Percentiles rank a stretch among this genome's conserved stretches.
phyloP scores from a whole-genome alignment of 2,113 vertebrate genomes.

The Psilopsiagon aymara region DNA sequence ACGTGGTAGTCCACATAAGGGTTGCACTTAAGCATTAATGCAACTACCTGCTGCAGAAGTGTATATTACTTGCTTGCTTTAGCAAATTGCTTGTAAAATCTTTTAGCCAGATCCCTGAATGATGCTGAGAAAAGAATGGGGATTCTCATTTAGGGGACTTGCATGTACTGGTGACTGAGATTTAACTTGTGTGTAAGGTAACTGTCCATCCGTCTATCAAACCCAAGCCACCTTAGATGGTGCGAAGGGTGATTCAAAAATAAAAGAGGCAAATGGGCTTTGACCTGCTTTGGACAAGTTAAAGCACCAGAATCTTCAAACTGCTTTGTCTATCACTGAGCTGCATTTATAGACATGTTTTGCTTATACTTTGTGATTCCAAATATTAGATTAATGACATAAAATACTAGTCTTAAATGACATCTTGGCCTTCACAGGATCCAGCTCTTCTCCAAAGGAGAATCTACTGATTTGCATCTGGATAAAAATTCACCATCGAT shows the following conservation, averaged over 20 bases:
- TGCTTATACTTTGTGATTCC: neutral
- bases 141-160: neutral
- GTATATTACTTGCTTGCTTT: rapidly evolving
- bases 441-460: neutral
- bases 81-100: neutral
- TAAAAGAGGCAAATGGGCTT: neutral
- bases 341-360: neutral
- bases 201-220: neutral
- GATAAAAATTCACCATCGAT: neutral
- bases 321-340: neutral
- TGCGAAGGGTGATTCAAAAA: neutral
- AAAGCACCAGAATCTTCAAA: neutral
- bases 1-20: rapidly evolving
- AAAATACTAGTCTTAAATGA: neutral
- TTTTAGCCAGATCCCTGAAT: neutral
- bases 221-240: neutral
- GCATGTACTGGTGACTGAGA: neutral
- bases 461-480: neutral
- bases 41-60: neutral
- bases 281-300: neutral
- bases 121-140: neutral
- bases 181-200: neutral
- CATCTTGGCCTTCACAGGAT: neutral
- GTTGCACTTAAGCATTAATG: neutral
- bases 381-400: neutral